phyloP scores from a whole-genome alignment of 1,140 invertebrate genomes.

The Dufourea novaeangliae region DNA sequence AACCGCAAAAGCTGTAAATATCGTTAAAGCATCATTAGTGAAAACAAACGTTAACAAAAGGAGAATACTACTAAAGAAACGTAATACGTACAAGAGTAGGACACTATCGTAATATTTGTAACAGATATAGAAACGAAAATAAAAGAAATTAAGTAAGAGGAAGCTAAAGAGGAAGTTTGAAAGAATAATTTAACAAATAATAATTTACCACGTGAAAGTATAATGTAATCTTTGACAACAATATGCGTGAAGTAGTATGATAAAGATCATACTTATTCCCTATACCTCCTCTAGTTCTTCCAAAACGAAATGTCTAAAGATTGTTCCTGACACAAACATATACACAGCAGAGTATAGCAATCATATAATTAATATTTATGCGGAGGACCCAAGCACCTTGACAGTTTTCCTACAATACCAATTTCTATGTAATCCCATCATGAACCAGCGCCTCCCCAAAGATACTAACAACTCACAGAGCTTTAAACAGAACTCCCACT shows the following conservation, averaged over 20 bases:
- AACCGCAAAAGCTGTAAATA: slow-evolving; percentile 31
- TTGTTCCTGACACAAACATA: slow-evolving; percentile 46
- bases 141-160: neutral
- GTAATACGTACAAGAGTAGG: neutral
- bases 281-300: slow-evolving; percentile 35
- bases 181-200: neutral
- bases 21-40: slow-evolving; percentile 38
- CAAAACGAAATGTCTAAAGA: slow-evolving; percentile 10
- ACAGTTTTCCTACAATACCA: slow-evolving; percentile 28
- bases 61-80: slow-evolving; percentile 3
- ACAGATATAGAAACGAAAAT: neutral
- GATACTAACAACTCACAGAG: slow-evolving; percentile 52
- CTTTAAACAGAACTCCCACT: slow-evolving; percentile 36
- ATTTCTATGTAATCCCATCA: slow-evolving; percentile 45
- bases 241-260: neutral
- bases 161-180: slow-evolving; percentile 41
- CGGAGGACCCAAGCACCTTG: slow-evolving; percentile 64
- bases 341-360: slow-evolving; percentile 46
- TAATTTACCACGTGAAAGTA: neutral
- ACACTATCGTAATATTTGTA: neutral
- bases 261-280: neutral
- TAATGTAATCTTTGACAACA: neutral
- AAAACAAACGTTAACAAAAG: slow-evolving; percentile 42
- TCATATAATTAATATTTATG: slow-evolving; percentile 28
- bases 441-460: slow-evolving; percentile 56